Percentiles rank a stretch among this genome's conserved stretches.
These are phyloP conservation scores for Schizaphis graminum DNA, from an alignment of 2,888 invertebrate genomes.

Conservation along the genomic window DNA sequence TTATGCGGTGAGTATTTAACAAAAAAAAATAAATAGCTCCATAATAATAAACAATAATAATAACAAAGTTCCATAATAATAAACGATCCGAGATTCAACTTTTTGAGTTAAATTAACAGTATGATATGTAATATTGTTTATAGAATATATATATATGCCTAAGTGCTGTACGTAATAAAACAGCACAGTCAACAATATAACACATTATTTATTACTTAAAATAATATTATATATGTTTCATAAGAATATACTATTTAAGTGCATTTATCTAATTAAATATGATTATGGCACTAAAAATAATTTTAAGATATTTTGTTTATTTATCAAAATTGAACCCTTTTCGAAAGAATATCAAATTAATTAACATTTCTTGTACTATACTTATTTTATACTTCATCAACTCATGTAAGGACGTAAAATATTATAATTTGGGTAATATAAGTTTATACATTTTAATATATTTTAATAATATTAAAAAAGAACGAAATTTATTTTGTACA, in stretches of 20 bases:
- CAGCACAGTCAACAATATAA: constrained; percentile 5
- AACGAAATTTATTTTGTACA: not conserved
- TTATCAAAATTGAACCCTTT: not conserved
- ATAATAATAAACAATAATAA: not conserved
- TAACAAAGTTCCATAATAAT: not conserved
- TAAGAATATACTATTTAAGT: not conserved
- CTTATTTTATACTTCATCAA: not conserved
- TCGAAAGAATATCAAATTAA: not conserved
- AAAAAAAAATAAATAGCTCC: not conserved
- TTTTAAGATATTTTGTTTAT: constrained; percentile 5
- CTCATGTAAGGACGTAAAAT: not conserved
- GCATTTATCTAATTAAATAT: constrained; percentile 28
- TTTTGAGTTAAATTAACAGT: not conserved
- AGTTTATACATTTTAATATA: not conserved
- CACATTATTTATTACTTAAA: constrained; percentile 23
- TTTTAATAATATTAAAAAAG: not conserved
- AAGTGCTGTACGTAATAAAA: constrained; percentile 42
- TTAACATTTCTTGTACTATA: not conserved
- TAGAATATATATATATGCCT: not conserved
- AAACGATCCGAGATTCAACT: not conserved
- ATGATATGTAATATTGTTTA: not conserved
- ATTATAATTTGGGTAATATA: not conserved
- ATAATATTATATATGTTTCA: constrained; percentile 8
- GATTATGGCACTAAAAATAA: constrained; percentile 11
- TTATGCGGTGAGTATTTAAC: not conserved